These are phyloP conservation scores for Pachymerium ferrugineum DNA, from an alignment of 2,888 invertebrate species.

Conservation along the genomic window DNA sequence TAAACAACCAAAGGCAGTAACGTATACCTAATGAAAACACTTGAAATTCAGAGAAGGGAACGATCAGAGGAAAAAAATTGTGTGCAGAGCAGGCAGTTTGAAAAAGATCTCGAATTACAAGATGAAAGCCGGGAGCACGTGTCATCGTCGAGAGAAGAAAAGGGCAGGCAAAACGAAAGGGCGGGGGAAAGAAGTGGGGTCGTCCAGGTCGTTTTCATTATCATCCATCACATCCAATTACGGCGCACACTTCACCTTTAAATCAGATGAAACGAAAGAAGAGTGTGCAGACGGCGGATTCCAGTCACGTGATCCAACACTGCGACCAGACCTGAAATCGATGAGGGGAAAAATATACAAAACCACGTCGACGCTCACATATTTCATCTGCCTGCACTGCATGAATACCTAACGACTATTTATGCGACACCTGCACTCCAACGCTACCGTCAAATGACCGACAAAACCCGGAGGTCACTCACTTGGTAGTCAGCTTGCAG, in stretches of 20 bases:
- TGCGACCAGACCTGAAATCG: conserved; percentile 22
- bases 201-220: conserved; percentile 16
- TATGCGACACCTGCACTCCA: not conserved
- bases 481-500: conserved; percentile 13
- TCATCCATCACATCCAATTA: conserved; percentile 23
- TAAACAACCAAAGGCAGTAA: not conserved
- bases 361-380: conserved; percentile 13
- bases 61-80: not conserved
- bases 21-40: too few species aligned
- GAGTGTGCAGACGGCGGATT: not conserved
- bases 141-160: conserved; percentile 1
- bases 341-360: conserved; percentile 25
- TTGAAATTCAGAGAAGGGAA: not conserved
- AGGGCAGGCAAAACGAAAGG: not conserved
- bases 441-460: conserved; percentile 5
- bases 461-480: conserved; percentile 21
- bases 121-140: conserved; percentile 14
- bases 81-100: not conserved
- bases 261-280: conserved; percentile 22
- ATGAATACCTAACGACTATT: conserved; percentile 17
- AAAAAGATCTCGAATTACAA: conserved; percentile 6
- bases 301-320: conserved; percentile 12
- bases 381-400: conserved; percentile 5
- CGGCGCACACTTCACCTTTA: conserved; percentile 1
- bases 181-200: not conserved